Base-by-base conservation (phyloP, 2,797 vertebrate genomes). In the Centroberyx gerrardi region DNA sequence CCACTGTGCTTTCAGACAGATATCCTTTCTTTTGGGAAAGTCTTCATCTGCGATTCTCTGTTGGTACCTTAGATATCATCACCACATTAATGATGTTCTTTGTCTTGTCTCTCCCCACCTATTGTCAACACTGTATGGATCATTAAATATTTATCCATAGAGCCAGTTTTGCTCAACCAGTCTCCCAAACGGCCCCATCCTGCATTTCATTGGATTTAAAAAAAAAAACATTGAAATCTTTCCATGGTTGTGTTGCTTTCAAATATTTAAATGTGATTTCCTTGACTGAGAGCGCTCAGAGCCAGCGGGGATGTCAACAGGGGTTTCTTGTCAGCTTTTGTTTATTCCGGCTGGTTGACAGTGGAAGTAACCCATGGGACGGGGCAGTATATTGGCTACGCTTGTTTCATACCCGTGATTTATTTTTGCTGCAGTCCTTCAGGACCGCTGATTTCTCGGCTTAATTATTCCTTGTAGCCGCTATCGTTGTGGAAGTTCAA, bases 211-310 rank as follows among this genome's bases (percentile, higher is more conserved):
- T 53, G 46, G 12, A 46, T 44, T 29, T 29, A 8, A 63, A 67
- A 68, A 58, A 64, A 29, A 53, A 40, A 17, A 9, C 15, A 33
- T 31, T 31, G 53, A n/a, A 22, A 33, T 31, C 8, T 42, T 70
- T 61, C 5, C n/a, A 59, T 52, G 62, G 17, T 65, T 74, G 31
- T 49, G 1, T 80, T 71, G 27, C 51, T 64, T 87, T 83, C 62
- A 89, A 83, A 86, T 83, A 83, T 85, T 87, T 73, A 68, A 84
- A 74, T 88, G 46, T 38, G 66, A 76, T 82, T 82, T 85, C 64
- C 49, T 65, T 83, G 64, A 81, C 66, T 70, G 70, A 85, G 66
- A 88, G 62, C 48, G 72, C 77, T 83, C 56, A 66, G 66, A 85
- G 58, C 18, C 40, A 82, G 74, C 46, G n/a, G 59, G 59, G 70